phyloP scores from a whole-genome alignment of 2,113 vertebrate genomes.

The Rhombomys opimus region DNA sequence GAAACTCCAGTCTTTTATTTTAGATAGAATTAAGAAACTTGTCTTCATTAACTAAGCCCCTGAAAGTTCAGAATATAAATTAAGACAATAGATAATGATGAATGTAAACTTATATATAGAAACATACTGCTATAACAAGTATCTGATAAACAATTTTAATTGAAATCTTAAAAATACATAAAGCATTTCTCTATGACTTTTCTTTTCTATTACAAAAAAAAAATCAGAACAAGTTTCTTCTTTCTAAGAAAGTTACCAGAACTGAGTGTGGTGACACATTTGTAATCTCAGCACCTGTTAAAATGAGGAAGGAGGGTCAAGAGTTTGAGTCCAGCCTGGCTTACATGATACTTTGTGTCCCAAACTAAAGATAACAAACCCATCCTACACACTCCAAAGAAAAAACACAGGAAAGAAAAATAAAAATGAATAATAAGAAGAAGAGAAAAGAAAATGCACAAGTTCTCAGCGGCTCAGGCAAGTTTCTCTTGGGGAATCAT shows the following conservation, averaged over 20 bases:
- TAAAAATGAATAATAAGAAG: neutral
- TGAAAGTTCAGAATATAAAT: neutral
- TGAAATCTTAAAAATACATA: neutral
- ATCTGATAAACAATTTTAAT: neutral
- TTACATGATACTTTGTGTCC: neutral
- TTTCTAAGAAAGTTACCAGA: neutral
- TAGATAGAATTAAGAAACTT: neutral
- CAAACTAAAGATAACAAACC: neutral
- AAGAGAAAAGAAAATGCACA: neutral
- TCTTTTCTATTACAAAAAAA: neutral
- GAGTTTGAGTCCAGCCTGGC: neutral
- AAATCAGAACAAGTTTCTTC: neutral
- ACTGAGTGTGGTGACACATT: neutral
- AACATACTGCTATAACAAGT: neutral
- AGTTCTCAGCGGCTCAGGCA: neutral
- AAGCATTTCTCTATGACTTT: neutral
- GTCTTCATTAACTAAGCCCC: neutral
- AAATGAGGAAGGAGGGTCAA: too few relatives aligned
- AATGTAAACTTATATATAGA: neutral
- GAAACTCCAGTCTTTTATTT: neutral
- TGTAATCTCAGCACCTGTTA: too few relatives aligned
- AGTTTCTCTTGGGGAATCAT: neutral
- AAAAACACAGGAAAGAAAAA: neutral
- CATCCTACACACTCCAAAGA: neutral
- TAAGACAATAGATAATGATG: neutral